Percentiles rank a stretch among this genome's conserved stretches.
These are phyloP conservation scores for Macquaria australasica DNA, from an alignment of 2,113 vertebrate species.

Conservation along the genomic window DNA sequence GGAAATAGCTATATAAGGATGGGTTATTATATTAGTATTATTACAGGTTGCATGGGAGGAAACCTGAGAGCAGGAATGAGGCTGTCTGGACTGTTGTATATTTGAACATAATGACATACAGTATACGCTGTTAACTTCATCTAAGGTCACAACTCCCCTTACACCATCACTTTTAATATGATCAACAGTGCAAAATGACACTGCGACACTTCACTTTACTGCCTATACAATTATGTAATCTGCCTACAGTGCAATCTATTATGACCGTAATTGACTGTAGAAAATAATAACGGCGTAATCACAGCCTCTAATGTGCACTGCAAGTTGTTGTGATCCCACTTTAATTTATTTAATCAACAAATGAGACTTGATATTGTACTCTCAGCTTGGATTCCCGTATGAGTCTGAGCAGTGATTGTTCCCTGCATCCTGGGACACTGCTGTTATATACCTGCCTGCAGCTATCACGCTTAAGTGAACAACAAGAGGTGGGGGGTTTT, in stretches of 20 bases:
- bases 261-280: conserved; percentile 59
- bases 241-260: conserved; percentile 50
- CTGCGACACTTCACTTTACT: not conserved
- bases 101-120: not conserved
- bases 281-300: conserved; percentile 55
- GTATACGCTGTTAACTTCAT: not conserved
- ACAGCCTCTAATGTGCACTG: conserved; percentile 54
- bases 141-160: not conserved
- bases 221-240: conserved; percentile 46
- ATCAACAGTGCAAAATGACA: not conserved
- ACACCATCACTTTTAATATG: conserved; percentile 18
- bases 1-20: not conserved
- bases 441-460: conserved; percentile 11
- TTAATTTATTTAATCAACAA: conserved; percentile 70
- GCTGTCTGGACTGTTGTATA: not conserved
- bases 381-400: conserved; percentile 6
- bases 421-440: conserved; percentile 23
- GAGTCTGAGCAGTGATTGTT: conserved; percentile 18
- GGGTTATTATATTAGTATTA: not conserved
- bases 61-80: not conserved
- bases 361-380: conserved; percentile 30
- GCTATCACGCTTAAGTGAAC: conserved; percentile 28
- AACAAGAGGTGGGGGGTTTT: conserved; percentile 5
- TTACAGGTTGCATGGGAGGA: not conserved
- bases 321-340: conserved; percentile 58